Conservation (phyloP, 64 coral and sea anemone genomes). For the Acropora tenuis region DNA sequence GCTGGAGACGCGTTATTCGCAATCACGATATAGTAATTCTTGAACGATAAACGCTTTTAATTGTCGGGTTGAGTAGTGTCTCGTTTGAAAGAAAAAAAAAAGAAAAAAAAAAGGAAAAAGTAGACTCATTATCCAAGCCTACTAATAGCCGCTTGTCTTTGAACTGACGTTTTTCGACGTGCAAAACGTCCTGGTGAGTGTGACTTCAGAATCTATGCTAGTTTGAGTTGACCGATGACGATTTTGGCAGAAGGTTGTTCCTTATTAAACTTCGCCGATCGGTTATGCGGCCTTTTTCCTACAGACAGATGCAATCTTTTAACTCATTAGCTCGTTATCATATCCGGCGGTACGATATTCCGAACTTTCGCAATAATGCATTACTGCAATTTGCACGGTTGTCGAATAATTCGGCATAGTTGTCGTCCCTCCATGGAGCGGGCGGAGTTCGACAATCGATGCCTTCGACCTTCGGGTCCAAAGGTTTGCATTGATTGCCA, state of each 20-base stretch:
- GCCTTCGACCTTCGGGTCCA: not conserved
- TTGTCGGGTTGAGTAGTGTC: not conserved
- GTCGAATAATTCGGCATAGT: not conserved
- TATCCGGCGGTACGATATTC: slow-evolving; percentile 24
- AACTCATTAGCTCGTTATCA: not conserved
- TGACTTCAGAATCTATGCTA: not conserved
- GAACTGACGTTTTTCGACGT: not conserved
- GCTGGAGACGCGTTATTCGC: too few species aligned
- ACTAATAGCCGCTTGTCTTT: not conserved
- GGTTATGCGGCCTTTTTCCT: not conserved
- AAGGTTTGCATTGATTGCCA: not conserved
- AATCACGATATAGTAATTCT: not conserved
- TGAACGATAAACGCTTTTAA: not conserved
- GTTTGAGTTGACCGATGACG: not conserved
- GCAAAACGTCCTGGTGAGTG: not conserved
- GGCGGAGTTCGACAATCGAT: not conserved
- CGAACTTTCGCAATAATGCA: not conserved
- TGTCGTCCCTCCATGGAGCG: not conserved
- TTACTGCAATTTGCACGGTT: slow-evolving; percentile 18
- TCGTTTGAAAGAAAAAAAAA: not conserved
- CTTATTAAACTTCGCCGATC: not conserved
- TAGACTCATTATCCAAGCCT: not conserved
- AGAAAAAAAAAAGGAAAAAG: not conserved
- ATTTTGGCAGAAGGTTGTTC: not conserved
- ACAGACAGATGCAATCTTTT: not conserved